A percentile compares a stretch with the other conserved stretches of the same genome.
phyloP scores from a whole-genome alignment of 2,113 vertebrate genomes.

The Meleagris gallopavo region DNA sequence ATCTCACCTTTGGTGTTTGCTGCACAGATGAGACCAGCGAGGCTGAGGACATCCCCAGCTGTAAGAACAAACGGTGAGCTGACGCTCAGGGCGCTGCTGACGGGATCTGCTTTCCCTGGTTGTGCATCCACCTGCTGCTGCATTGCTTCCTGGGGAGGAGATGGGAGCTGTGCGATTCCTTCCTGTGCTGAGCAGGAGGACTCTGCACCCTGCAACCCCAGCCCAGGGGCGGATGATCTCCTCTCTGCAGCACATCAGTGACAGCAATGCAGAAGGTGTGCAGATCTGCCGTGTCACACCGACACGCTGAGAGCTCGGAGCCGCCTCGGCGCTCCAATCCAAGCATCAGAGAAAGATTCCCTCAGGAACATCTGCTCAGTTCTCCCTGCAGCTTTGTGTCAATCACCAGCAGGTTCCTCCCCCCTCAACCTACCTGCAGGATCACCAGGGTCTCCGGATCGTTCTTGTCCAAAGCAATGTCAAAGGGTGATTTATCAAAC shows the following conservation, averaged over 20 bases:
- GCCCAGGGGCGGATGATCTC: not conserved
- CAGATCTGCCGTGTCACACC: not conserved
- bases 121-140: slow-evolving; percentile 83
- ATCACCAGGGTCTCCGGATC: slow-evolving; percentile 82
- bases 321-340: too few species aligned
- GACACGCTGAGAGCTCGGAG: not conserved
- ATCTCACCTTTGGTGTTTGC: slow-evolving; percentile 77
- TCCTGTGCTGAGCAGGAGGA: not conserved
- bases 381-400: not conserved
- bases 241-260: not conserved
- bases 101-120: slow-evolving; percentile 36
- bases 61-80: slow-evolving; percentile 80
- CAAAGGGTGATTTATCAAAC: slow-evolving; percentile 92
- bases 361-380: not conserved
- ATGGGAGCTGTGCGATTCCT: accelerated
- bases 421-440: slow-evolving; percentile 77
- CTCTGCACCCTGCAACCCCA: not conserved
- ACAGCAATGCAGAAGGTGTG: not conserved
- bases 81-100: slow-evolving; percentile 41
- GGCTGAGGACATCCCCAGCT: slow-evolving; percentile 80
- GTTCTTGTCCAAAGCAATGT: slow-evolving; percentile 89
- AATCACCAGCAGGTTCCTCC: not conserved
- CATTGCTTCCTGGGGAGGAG: slow-evolving; percentile 87
- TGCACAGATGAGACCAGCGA: slow-evolving; percentile 79
- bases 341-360: not conserved